Evolutionary conservation across 2,888 invertebrate genomes (phyloP).

Genomic region (Dryococelus australis): DNA sequence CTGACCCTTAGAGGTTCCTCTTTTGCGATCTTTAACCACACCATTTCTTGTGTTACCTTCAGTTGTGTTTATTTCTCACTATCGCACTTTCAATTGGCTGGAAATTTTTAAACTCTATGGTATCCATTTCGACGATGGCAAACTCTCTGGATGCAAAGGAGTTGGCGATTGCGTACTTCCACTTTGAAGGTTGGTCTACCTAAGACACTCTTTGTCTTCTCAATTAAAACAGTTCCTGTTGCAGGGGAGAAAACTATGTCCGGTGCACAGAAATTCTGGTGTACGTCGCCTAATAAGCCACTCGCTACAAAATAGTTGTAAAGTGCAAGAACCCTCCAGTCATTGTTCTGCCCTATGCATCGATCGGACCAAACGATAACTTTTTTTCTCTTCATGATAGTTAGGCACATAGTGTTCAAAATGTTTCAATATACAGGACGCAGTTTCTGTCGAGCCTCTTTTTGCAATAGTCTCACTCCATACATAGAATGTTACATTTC

Average conservation of each 20-base stretch:
- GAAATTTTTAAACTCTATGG: not conserved
- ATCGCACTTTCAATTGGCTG: not conserved
- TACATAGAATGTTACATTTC: not conserved
- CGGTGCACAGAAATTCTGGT: not conserved
- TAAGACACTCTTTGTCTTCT: not conserved
- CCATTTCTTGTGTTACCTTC: not conserved
- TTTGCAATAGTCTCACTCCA: conserved; percentile 1
- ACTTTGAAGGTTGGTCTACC: not conserved
- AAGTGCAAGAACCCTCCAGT: conserved; percentile 7
- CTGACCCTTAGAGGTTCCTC: conserved; percentile 19
- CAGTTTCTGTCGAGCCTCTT: not conserved
- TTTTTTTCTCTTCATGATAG: not conserved
- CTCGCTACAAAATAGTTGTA: conserved; percentile 20
- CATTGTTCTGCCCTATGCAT: not conserved
- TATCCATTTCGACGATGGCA: not conserved
- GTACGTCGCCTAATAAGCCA: not conserved
- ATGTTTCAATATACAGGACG: not conserved
- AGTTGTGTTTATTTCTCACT: conserved; percentile 22
- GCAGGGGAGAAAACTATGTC: not conserved
- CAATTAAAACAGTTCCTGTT: conserved; percentile 1
- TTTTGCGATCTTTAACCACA: conserved; percentile 6
- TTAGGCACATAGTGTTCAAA: not conserved
- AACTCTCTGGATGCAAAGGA: not conserved
- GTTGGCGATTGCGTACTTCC: not conserved
- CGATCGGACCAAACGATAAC: not conserved